Percentiles rank a stretch among this genome's conserved stretches.
These are phyloP conservation scores for Ictidomys tridecemlineatus DNA, from an alignment of 2,113 vertebrate genomes.

Conservation along the genomic window DNA sequence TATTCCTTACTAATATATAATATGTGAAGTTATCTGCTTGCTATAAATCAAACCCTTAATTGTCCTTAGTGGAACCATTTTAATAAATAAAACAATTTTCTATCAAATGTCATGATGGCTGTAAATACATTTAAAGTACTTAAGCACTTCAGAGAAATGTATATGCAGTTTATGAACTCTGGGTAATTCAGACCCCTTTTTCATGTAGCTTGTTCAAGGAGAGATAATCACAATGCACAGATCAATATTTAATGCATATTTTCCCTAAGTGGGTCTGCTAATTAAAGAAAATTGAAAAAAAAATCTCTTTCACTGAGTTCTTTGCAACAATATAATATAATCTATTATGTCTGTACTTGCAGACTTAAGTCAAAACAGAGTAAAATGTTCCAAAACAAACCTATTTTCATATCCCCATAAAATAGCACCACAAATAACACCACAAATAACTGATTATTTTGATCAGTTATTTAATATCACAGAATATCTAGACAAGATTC, in stretches of 20 bases:
- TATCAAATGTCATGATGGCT: neutral
- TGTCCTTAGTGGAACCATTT: neutral
- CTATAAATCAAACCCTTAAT: neutral
- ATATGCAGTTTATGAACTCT: neutral
- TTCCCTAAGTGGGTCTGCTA: neutral
- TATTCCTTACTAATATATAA: neutral
- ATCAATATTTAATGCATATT: neutral
- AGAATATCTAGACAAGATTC: neutral
- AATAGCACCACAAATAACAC: neutral
- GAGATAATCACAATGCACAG: neutral
- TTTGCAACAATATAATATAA: neutral
- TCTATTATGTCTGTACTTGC: rapidly evolving
- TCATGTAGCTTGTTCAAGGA: neutral
- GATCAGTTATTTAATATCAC: no score
- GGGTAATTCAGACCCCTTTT: neutral
- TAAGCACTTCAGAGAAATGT: no score
- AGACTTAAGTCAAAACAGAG: neutral
- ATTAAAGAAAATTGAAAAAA: neutral
- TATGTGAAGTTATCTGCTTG: neutral
- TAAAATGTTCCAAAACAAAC: no score
- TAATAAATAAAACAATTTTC: neutral
- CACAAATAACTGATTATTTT: no score
- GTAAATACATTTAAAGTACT: neutral
- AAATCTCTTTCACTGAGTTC: neutral
- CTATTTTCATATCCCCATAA: neutral